phyloP scores from a whole-genome alignment of 1,140 invertebrate genomes.

The Ostrea edulis region DNA sequence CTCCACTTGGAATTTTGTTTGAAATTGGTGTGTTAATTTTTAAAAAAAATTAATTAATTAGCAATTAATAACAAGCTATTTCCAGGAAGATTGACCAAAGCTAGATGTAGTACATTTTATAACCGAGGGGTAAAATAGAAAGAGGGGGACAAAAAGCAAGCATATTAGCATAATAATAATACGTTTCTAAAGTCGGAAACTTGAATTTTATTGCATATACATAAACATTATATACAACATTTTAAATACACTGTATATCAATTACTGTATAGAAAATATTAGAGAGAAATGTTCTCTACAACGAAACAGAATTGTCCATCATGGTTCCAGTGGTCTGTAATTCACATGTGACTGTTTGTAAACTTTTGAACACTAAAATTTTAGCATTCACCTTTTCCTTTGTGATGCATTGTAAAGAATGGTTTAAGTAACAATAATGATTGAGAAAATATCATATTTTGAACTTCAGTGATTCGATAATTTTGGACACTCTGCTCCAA shows the following conservation, averaged over 20 bases:
- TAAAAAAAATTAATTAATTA: no score
- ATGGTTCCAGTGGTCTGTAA: not conserved
- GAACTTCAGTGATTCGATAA: slow-evolving; percentile 57
- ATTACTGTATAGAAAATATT: not conserved
- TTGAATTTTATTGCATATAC: slow-evolving; percentile 27
- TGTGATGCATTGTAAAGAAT: not conserved
- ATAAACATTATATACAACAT: slow-evolving; percentile 9
- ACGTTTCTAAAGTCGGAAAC: not conserved
- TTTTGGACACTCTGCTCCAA: slow-evolving; percentile 76
- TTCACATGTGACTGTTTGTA: not conserved
- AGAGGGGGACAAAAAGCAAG: no score
- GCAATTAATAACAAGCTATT: no score
- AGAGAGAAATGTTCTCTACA: not conserved
- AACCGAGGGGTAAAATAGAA: no score
- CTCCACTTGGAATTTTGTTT: no score
- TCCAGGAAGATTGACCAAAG: no score
- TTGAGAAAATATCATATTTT: not conserved
- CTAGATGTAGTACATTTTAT: no score
- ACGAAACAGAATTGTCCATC: not conserved
- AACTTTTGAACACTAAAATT: slow-evolving; percentile 8
- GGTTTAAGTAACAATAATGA: not conserved
- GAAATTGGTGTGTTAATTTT: no score
- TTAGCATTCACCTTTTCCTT: not conserved
- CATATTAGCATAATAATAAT: no score
- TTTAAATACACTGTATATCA: not conserved